These are phyloP conservation scores for Sinella curviseta DNA, from an alignment of 1,140 invertebrate species.

Conservation along the genomic window DNA sequence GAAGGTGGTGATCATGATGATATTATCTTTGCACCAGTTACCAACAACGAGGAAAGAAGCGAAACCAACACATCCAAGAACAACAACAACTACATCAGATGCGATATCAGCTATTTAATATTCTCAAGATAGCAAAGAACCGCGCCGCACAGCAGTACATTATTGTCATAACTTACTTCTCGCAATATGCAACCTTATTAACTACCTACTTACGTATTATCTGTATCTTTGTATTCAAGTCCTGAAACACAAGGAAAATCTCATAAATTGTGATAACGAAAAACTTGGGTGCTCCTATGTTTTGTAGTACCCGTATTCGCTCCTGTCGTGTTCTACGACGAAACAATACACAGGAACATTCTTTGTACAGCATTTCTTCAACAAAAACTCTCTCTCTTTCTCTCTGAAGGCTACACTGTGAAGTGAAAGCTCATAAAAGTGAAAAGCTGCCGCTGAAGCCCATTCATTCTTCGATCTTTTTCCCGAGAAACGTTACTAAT, in stretches of 20 bases:
- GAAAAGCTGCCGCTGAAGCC: too few species aligned
- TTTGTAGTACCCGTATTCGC: too few species aligned
- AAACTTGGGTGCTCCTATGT: conserved; percentile 3
- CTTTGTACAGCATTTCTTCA: too few species aligned
- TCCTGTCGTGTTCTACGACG: too few species aligned
- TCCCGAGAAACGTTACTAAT: too few species aligned
- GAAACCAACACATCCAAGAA: background rate
- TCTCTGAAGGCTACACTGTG: too few species aligned
- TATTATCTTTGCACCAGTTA: background rate
- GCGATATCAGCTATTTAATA: background rate
- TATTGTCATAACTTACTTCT: background rate
- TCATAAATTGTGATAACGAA: conserved; percentile 19
- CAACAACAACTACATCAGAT: background rate
- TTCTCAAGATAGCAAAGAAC: conserved; percentile 19
- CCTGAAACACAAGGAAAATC: background rate
- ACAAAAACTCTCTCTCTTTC: too few species aligned
- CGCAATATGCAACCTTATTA: too few species aligned
- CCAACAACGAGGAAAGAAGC: background rate
- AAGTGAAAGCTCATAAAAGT: too few species aligned
- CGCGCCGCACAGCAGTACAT: background rate
- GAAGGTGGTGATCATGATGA: background rate
- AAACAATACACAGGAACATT: too few species aligned
- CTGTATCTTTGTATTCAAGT: background rate
- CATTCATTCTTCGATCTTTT: too few species aligned
- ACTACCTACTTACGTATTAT: background rate